Conservation (phyloP, 2,113 vertebrate genomes). For the Engystomops pustulosus region DNA sequence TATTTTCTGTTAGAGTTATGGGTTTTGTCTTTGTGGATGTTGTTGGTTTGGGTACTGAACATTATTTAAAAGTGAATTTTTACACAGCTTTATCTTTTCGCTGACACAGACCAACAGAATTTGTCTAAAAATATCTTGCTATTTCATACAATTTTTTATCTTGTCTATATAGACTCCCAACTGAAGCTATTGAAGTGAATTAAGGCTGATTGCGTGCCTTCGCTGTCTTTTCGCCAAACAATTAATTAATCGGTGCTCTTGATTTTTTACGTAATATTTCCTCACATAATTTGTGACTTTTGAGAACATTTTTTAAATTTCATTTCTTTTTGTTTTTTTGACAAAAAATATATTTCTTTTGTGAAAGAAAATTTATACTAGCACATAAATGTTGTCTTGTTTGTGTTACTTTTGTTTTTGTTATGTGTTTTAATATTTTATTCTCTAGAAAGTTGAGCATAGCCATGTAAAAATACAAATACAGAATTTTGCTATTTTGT, state of each 20-base stretch:
- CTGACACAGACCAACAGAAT: not conserved
- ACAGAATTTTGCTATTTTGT: slow-evolving; percentile 9
- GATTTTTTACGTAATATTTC: not conserved
- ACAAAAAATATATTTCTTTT: not conserved
- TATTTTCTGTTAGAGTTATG: too few species aligned
- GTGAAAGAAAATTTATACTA: not conserved
- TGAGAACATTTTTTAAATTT: too few species aligned
- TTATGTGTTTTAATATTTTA: slow-evolving; percentile 13
- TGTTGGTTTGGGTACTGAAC: not conserved
- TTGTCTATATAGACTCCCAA: not conserved
- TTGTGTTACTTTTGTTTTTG: not conserved
- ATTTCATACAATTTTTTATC: not conserved
- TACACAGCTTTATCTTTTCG: not conserved
- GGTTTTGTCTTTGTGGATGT: too few species aligned
- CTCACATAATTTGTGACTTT: too few species aligned
- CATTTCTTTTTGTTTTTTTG: too few species aligned
- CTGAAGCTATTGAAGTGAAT: not conserved
- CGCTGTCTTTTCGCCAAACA: too few species aligned
- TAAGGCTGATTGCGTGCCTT: not conserved
- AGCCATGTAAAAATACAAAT: not conserved
- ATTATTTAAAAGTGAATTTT: not conserved
- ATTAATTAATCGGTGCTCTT: too few species aligned
- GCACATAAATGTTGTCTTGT: not conserved
- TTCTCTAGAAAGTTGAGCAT: not conserved
- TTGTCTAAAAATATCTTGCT: not conserved